Base-by-base conservation (phyloP, 1,140 invertebrate species). In the Drosophila busckii region DNA sequence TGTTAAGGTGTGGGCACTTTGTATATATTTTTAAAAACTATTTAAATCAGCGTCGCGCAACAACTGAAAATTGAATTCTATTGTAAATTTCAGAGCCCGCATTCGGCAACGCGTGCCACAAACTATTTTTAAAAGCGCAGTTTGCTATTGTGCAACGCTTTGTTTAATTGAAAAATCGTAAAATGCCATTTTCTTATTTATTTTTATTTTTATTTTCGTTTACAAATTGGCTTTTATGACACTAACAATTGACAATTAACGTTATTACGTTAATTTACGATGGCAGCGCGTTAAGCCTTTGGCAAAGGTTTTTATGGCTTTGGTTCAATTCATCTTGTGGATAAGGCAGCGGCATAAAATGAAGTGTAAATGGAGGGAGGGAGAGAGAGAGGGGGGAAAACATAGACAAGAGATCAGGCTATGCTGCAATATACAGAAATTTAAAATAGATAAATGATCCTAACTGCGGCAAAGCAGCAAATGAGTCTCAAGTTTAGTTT, bases 161-260 rank as follows among this genome's bases (percentile, higher is more conserved):
- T 82, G 73, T 82, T 82, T 80, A 80, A 82, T 82, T 80, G 75
- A 78, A 82, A 75, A 82, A 82, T 73, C 75, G 69, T 80, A 82
- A 80, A 80, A 82, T 58, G 44, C 19, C 37, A 59, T 71, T 78
- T 70, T 48, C 10, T 17, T 26, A 31, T 23, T 23, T 35, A 9
- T 20, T 52, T 19, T 42, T 12, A 16, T 44, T 46, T 9, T 12
- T n/a, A n/a, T n/a, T n/a, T n/a, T n/a, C n/a, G n/a, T 28, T 42
- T 64, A 29, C 45, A 75, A 82, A 75, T 80, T 65, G 59, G 69
- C 69, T 80, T 80, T 80, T 82, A 80, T 78, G 75, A 69, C 75
- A 40, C 61, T 23, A 52, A 20, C 62, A 78, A 78, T 78, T 80
- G 68, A 80, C 73, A 80, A 80, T 80, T 71, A 80, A 67, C 61